Base-by-base conservation (phyloP, 2,888 invertebrate species). In the Anorthoa munda region DNA sequence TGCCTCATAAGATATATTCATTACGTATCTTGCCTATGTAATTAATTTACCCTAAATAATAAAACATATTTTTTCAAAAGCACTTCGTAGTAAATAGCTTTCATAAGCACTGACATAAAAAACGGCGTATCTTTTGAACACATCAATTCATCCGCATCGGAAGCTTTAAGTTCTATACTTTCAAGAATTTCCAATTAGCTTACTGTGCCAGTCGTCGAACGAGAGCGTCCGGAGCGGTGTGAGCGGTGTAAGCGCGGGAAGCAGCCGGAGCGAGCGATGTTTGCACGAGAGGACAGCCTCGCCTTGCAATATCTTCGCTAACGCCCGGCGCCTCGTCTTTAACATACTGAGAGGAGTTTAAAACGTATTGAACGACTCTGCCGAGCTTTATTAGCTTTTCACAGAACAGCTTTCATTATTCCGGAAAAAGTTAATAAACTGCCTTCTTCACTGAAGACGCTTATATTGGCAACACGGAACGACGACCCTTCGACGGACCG, bases 101-200 rank as follows among this genome's bases (percentile, higher is more conserved):
- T n/a, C 9, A 13, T 7, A 48, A 17, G 45, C n/a, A 39, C 45
- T 59, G 0, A 26, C 53, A 26, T 39, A 56, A 13, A 13, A 66
- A 61, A 23, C 18, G 31, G 60, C 26, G 15, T 46, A 55, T 55
- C 23, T 7, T 45, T 23, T 39, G 17, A 63, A 58, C 26, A 39
- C 50, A 76, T 66, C 39, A 64, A 59, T 55, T 66, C 17, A 39
- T 59, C 55, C 23, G 11, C 53, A 64, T 59, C 12, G 68, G 55
- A 58, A 63, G 65, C 31, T 76, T 66, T 76, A 48, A 63, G 77
- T 55, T 70, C 56, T 65, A 73, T 65, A 51, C 59, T 71, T 68
- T 69, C 53, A 64, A 75, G 67, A 81, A 74, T 81, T 73, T 75
- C 71, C 73, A 86, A 83, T 80, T 77, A 83, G 65, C 58, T 67